These are phyloP conservation scores for Fragum sueziense DNA, from an alignment of 2,888 invertebrate genomes.

Conservation along the genomic window DNA sequence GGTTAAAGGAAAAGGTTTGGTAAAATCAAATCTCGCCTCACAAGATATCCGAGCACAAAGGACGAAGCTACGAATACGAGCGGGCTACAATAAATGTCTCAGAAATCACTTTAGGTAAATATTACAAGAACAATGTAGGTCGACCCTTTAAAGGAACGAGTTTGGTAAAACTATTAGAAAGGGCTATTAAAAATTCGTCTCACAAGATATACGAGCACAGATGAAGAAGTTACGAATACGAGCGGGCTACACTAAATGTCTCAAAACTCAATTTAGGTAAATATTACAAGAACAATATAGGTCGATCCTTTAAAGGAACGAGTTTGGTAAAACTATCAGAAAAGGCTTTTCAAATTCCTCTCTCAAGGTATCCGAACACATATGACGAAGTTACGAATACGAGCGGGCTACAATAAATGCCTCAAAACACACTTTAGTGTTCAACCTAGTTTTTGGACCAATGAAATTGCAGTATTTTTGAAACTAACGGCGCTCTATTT, in stretches of 20 bases:
- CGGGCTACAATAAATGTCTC: background rate
- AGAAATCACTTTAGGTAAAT: conserved; percentile 5
- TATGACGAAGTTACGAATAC: conserved; percentile 23
- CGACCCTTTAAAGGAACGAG: no score
- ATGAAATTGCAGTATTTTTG: no score
- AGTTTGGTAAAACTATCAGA: no score
- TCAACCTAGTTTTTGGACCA: no score
- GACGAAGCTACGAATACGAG: conserved; percentile 16
- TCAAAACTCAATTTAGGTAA: conserved; percentile 2
- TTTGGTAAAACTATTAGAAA: no score
- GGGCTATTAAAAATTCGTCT: conserved; percentile 31
- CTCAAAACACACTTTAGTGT: background rate
- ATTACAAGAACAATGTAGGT: no score
- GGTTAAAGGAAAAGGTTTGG: no score
- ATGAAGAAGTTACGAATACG: conserved; percentile 24
- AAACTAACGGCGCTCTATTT: no score
- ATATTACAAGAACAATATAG: no score
- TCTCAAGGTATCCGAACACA: conserved; percentile 37
- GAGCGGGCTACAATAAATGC: background rate
- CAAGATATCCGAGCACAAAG: conserved; percentile 35
- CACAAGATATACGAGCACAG: conserved; percentile 35
- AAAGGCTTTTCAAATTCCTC: no score
- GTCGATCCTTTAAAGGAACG: no score
- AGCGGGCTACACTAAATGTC: background rate
- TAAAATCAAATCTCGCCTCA: conserved; percentile 34